Evolutionary conservation across 2,888 invertebrate genomes (phyloP).

Genomic region (Eupithecia pulchellata): DNA sequence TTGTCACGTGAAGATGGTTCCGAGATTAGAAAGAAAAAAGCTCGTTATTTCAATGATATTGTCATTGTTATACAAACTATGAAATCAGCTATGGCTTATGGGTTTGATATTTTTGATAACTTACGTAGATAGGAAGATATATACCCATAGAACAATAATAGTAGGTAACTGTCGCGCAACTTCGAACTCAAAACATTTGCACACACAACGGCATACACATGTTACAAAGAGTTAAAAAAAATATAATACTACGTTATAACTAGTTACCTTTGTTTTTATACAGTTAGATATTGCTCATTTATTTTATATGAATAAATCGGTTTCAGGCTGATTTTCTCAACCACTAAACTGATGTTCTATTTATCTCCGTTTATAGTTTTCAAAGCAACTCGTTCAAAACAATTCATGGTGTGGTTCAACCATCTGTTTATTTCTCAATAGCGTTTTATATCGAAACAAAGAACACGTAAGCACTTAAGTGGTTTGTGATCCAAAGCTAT

Average conservation of each 20-base stretch:
- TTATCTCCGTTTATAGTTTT: not conserved
- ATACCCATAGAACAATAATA: not conserved
- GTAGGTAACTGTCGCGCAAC: not conserved
- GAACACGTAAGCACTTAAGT: conserved; percentile 25
- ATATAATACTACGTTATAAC: too few species aligned
- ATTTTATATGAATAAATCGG: too few species aligned
- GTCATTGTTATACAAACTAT: conserved; percentile 25
- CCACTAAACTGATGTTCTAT: not conserved
- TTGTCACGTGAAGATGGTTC: conserved; percentile 77
- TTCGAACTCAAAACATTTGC: not conserved
- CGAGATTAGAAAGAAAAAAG: conserved; percentile 51
- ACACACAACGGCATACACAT: too few species aligned
- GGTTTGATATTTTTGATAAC: conserved; percentile 13
- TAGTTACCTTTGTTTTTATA: too few species aligned
- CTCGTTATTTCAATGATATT: conserved; percentile 42
- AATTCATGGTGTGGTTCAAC: conserved; percentile 7
- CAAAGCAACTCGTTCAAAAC: conserved; percentile 1
- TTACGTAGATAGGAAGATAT: not conserved
- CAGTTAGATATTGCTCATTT: too few species aligned
- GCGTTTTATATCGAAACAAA: conserved; percentile 28
- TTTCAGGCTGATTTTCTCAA: not conserved
- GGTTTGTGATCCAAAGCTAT: conserved; percentile 29
- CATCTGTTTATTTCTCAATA: conserved; percentile 23
- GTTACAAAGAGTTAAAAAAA: too few species aligned
- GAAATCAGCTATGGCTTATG: not conserved